These are phyloP conservation scores for Elmis aenea DNA, from an alignment of 2,888 invertebrate species.

Conservation along the genomic window DNA sequence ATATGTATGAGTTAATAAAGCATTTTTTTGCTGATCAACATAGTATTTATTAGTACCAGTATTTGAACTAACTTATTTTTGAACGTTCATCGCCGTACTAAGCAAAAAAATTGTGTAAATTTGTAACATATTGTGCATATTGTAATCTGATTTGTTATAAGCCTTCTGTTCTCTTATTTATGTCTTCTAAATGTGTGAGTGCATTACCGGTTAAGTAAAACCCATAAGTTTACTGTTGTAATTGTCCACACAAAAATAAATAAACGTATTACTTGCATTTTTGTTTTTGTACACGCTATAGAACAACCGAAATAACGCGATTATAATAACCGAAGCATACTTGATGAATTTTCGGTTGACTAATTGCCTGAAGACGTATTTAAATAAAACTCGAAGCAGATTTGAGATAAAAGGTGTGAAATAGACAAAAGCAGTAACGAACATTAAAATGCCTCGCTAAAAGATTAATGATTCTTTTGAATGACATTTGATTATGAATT, in stretches of 20 bases:
- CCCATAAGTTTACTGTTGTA: slow-evolving; percentile 48
- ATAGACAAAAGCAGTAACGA: slow-evolving; percentile 24
- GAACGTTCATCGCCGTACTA: no score
- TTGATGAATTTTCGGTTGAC: no score
- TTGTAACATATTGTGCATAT: slow-evolving; percentile 46
- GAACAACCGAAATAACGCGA: no score
- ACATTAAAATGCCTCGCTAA: slow-evolving; percentile 19
- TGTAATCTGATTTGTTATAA: slow-evolving; percentile 44
- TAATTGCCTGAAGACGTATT: no score
- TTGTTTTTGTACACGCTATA: no score
- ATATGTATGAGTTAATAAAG: no score
- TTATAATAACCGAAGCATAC: no score
- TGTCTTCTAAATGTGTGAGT: slow-evolving; percentile 46
- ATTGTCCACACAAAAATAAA: slow-evolving; percentile 48
- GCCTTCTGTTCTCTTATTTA: slow-evolving; percentile 44
- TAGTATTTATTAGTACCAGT: slow-evolving; percentile 18
- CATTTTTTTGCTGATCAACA: slow-evolving; percentile 16
- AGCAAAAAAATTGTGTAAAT: slow-evolving; percentile 40
- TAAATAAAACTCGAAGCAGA: no score
- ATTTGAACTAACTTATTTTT: slow-evolving; percentile 17
- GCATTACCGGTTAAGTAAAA: slow-evolving; percentile 41
- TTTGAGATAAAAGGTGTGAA: slow-evolving; percentile 24
- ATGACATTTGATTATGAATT: slow-evolving; percentile 34
- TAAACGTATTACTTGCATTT: slow-evolving; percentile 33
- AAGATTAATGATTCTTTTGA: slow-evolving; percentile 31